Percentiles rank a stretch among this genome's conserved stretches.
Conservation (phyloP, 1,140 invertebrate genomes). For the Leptonema lineaticorne region DNA sequence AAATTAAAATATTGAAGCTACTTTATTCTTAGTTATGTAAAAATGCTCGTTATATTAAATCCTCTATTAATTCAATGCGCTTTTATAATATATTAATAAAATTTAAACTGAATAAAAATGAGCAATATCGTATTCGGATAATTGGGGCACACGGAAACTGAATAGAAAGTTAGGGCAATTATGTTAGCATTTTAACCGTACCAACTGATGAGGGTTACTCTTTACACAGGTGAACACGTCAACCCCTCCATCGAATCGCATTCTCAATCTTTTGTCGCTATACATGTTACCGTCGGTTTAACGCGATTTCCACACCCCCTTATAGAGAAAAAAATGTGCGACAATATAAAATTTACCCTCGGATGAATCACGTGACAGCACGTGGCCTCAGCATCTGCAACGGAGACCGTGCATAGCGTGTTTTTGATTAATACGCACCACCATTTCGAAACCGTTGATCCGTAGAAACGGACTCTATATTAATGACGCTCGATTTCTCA, state of each 20-base stretch:
- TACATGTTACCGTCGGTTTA: constrained; percentile 1
- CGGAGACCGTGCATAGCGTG: constrained; percentile 19
- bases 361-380: constrained; percentile 22
- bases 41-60: too few species aligned
- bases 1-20: too few species aligned
- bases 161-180: background rate
- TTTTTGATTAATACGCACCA: constrained; percentile 26
- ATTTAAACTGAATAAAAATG: too few species aligned
- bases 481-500: constrained; percentile 1
- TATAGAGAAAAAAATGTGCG: too few species aligned
- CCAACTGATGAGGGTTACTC: background rate
- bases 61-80: too few species aligned
- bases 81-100: too few species aligned
- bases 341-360: background rate
- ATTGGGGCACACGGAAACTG: background rate
- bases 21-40: too few species aligned
- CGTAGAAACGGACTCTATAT: background rate
- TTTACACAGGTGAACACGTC: constrained; percentile 17
- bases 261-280: background rate
- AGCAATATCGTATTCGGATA: background rate
- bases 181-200: background rate
- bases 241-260: too few species aligned
- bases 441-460: background rate
- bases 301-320: constrained; percentile 1
- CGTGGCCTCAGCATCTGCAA: constrained; percentile 22